Evolutionary conservation across 2,797 vertebrate genomes (phyloP), one percentile per base, ranked within the genome.

Genomic region (Arnoldichthys spilopterus): DNA sequence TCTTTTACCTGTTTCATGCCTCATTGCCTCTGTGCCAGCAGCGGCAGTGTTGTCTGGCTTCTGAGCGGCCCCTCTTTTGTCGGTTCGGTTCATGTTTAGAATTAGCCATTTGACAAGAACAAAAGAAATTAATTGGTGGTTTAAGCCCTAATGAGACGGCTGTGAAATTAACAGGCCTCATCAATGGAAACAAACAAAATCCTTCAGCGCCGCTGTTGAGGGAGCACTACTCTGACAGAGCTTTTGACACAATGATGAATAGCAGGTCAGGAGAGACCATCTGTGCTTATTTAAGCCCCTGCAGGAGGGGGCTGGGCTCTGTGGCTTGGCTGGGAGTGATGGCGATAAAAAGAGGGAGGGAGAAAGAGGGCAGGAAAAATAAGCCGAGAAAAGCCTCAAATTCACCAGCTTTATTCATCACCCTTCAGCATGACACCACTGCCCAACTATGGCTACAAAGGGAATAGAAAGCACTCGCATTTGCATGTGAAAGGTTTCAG

Each of bases 41-140:
- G 86, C 84, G n/a, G 86, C 84, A 66, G 83, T 47, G 68, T 83
- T 88, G 90, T 88, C 90, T 88, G 88, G 86, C 87, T 83, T 37
- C 75, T 82, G 83, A 87, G 75, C 70, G 67, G 68, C 69, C 73
- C 34, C 64, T 75, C 70, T 54, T 59, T 74, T 45, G 94, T 92
- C 91, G 91, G 88, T 66, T 88, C 82, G 77, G 90, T 91, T 94
- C 95, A 93, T 95, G 94, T 97, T 96, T 94, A 92, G 94, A 96
- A 96, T 95, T 96, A 94, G 95, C 92, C 94, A 88, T 96, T 97
- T 97, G 95, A 97, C 92, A 94, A 94, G 95, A 95, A 97, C 96
- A 97, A 97, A 98, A 92, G 94, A 87, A 96, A 96, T 98, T 97
- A 98, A 97, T 97, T 97, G 96, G 94, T 94, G 94, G 95, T 97